Evolutionary conservation across 2,797 vertebrate species (phyloP).

Genomic region (Salarias fasciatus): DNA sequence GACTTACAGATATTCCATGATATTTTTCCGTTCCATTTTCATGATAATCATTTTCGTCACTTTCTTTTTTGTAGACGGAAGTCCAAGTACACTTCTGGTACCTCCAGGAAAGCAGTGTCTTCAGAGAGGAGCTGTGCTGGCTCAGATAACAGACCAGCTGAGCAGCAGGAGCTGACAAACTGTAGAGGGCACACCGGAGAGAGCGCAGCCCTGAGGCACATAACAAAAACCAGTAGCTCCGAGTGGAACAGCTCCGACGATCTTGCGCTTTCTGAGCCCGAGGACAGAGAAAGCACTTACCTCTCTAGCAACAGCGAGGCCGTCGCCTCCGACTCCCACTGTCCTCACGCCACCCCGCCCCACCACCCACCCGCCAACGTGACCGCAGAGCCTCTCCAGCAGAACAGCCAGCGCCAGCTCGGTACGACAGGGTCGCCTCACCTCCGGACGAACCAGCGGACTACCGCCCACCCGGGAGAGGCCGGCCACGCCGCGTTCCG

Average conservation of each 20-base stretch:
- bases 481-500: conserved; percentile 64
- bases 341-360: conserved; percentile 51
- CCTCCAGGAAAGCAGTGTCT: conserved; percentile 66
- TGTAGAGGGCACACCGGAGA: conserved; percentile 67
- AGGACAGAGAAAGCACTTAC: conserved; percentile 83
- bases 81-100: conserved; percentile 73
- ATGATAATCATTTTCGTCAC: neutral
- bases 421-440: conserved; percentile 78
- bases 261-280: conserved; percentile 80
- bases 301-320: conserved; percentile 79
- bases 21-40: neutral
- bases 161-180: conserved; percentile 70
- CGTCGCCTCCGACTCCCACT: conserved; percentile 58
- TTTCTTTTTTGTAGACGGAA: conserved; percentile 72
- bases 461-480: conserved; percentile 68
- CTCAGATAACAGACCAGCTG: conserved; percentile 66
- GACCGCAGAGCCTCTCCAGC: conserved; percentile 53
- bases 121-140: conserved; percentile 70
- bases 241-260: conserved; percentile 88
- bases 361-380: conserved; percentile 49
- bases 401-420: conserved; percentile 62
- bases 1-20: no score
- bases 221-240: conserved; percentile 84
- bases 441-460: conserved; percentile 77
- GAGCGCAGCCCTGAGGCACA: conserved; percentile 65